Percentiles rank a stretch among this genome's conserved stretches.
phyloP scores from a whole-genome alignment of 2,888 invertebrate genomes.

The Dolichomitus sp. region DNA sequence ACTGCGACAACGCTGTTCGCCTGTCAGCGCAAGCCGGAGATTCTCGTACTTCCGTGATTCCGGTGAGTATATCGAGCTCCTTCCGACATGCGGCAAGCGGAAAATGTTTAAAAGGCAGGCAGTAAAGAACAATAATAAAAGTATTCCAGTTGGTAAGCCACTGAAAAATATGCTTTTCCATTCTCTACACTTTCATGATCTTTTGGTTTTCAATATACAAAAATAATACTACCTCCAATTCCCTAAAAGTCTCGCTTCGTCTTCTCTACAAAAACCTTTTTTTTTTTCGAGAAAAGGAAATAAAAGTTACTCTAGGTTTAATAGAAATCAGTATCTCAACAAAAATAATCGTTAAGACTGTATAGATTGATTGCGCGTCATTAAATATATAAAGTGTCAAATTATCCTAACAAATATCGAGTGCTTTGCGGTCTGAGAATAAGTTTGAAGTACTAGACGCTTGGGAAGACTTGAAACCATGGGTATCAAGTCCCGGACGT shows the following conservation, averaged over 20 bases:
- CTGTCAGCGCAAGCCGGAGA: slow-evolving; percentile 36
- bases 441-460: slow-evolving; percentile 30
- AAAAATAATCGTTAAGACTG: slow-evolving; percentile 69
- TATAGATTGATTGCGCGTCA: slow-evolving; percentile 81
- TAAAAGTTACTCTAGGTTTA: neutral
- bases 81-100: slow-evolving; percentile 34
- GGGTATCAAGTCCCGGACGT: slow-evolving; percentile 30
- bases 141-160: slow-evolving; percentile 20
- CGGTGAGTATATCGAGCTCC: slow-evolving; percentile 42
- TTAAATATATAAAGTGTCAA: slow-evolving; percentile 73
- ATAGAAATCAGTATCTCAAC: neutral
- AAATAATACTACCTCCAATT: neutral
- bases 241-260: neutral
- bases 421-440: neutral
- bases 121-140: slow-evolving; percentile 13
- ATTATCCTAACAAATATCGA: slow-evolving; percentile 76
- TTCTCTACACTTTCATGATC: neutral
- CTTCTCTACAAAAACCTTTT: neutral
- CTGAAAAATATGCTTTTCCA: slow-evolving; percentile 32
- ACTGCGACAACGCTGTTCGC: slow-evolving; percentile 38
- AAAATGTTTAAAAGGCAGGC: slow-evolving; percentile 39
- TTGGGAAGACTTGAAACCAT: slow-evolving; percentile 29
- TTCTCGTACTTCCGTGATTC: slow-evolving; percentile 58
- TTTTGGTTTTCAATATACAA: neutral
- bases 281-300: neutral